Percentiles rank a stretch among this genome's conserved stretches.
Evolutionary conservation across 2,797 vertebrate genomes (phyloP).

Genomic region (Delichon dasypus): DNA sequence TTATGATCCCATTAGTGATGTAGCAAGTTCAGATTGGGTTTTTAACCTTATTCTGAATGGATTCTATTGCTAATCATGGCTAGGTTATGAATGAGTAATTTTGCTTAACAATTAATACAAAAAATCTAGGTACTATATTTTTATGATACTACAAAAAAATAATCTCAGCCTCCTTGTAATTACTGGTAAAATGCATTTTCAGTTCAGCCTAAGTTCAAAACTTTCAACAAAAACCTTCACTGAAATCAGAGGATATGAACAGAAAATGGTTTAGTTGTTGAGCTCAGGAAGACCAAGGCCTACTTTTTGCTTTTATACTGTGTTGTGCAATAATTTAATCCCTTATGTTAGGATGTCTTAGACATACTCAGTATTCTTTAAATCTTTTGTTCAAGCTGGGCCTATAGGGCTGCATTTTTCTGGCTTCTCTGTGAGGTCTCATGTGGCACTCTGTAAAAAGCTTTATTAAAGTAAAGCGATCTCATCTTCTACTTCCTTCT

Average conservation of each 20-base stretch:
- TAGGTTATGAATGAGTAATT: not conserved
- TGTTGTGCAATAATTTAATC: not conserved
- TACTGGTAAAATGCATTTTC: not conserved
- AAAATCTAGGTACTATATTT: not conserved
- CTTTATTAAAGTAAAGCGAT: not conserved
- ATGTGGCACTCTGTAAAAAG: not conserved
- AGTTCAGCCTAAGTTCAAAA: not conserved
- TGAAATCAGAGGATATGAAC: not conserved
- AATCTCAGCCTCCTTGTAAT: not conserved
- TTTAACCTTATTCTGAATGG: not conserved
- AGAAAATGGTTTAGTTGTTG: not conserved
- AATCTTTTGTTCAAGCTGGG: not conserved
- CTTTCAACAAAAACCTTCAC: not conserved
- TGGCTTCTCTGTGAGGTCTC: not conserved
- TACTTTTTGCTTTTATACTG: not conserved
- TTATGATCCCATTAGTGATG: not conserved
- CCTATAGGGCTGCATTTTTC: not conserved
- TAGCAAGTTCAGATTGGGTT: not conserved
- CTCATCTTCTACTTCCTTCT: not conserved
- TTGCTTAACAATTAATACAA: not conserved
- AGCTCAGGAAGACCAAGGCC: not conserved
- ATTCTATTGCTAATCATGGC: not conserved
- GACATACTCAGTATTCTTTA: not conserved
- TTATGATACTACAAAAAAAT: not conserved
- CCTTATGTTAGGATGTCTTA: not conserved